These are phyloP conservation scores for Pitangus sulphuratus DNA, from an alignment of 2,797 vertebrate species.

Conservation along the genomic window DNA sequence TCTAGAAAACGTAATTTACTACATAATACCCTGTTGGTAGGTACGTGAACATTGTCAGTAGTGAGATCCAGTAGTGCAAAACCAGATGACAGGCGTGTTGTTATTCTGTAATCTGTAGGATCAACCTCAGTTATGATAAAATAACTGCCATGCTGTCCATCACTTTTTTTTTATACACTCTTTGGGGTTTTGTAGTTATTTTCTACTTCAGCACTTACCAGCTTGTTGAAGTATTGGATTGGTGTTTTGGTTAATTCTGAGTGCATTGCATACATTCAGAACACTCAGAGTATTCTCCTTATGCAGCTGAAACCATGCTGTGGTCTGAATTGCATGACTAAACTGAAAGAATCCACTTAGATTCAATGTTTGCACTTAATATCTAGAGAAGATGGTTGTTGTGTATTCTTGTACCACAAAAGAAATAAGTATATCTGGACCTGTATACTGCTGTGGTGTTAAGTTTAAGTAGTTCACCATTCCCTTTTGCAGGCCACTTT, in stretches of 20 bases:
- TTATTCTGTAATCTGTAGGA: background rate
- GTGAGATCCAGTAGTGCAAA: background rate
- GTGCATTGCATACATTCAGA: background rate
- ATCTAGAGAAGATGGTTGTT: background rate
- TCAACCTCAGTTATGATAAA: background rate
- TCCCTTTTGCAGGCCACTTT: background rate
- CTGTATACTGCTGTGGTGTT: background rate
- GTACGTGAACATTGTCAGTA: background rate
- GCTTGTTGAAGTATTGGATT: background rate
- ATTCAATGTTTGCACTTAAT: background rate
- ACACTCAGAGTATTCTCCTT: background rate
- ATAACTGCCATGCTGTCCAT: rapidly evolving
- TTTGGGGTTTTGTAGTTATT: background rate
- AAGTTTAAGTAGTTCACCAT: background rate
- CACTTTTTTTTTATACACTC: background rate
- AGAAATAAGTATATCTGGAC: background rate
- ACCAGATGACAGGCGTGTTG: background rate
- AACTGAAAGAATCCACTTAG: background rate
- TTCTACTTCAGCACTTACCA: background rate
- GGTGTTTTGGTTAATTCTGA: background rate
- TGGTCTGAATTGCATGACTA: background rate
- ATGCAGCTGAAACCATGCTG: background rate
- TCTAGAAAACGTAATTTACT: background rate
- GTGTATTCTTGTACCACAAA: background rate
- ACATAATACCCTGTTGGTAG: background rate